Evolutionary conservation across 1,140 invertebrate species (phyloP).

Genomic region (Drosophila paulistorum): DNA sequence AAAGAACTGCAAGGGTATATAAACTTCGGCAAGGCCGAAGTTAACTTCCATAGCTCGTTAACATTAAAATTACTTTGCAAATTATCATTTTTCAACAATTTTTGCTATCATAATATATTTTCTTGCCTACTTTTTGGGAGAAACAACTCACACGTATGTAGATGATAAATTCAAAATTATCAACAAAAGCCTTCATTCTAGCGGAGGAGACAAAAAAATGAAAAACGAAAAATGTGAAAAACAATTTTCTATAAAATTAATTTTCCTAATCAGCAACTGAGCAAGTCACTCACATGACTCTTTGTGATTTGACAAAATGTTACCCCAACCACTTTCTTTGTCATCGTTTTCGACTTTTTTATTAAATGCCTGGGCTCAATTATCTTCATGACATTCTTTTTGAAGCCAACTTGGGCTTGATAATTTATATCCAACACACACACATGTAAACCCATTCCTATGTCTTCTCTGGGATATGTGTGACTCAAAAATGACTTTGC

Average conservation of each 20-base stretch:
- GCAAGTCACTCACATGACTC: conserved; percentile 68
- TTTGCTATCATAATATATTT: neutral
- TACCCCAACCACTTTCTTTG: neutral
- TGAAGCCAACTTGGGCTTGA: conserved; percentile 47
- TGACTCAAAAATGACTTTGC: conserved; percentile 45
- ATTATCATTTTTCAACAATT: too few species aligned
- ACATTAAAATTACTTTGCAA: too few species aligned
- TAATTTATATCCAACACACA: conserved; percentile 42
- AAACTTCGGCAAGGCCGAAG: too few species aligned
- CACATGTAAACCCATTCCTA: neutral
- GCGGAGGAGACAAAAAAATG: neutral
- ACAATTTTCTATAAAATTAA: conserved; percentile 74
- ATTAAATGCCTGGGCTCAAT: conserved; percentile 72
- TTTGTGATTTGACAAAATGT: conserved; percentile 17
- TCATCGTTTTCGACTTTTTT: conserved; percentile 41
- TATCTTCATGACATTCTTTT: conserved; percentile 74
- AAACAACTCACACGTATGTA: neutral
- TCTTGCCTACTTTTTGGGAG: neutral
- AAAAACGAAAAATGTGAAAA: conserved; percentile 31
- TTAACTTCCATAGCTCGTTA: too few species aligned
- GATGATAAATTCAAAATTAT: conserved; percentile 8
- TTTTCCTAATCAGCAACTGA: conserved; percentile 64
- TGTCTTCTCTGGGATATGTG: conserved; percentile 40
- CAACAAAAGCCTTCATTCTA: neutral
- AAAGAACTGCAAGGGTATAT: too few species aligned